phyloP scores from a whole-genome alignment of 1,140 invertebrate genomes.

The Heliothis virescens region DNA sequence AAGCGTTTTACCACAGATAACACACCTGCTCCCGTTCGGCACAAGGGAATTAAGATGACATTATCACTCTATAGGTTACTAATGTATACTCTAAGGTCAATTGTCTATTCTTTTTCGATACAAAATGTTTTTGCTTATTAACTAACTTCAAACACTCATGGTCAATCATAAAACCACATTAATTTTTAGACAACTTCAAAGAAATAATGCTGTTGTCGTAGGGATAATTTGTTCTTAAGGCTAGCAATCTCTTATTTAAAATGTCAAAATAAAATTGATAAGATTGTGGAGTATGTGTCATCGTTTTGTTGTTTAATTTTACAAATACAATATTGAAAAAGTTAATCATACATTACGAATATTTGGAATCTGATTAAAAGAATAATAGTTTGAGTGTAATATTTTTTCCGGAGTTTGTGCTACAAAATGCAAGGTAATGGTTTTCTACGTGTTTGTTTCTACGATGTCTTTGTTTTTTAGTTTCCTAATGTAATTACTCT shows the following conservation, averaged over 20 bases:
- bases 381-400: not conserved
- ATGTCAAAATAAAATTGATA: conserved; percentile 36
- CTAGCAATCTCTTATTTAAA: not conserved
- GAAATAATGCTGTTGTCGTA: no score
- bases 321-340: not conserved
- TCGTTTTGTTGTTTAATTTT: conserved; percentile 30
- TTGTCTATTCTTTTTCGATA: no score
- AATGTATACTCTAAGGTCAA: no score
- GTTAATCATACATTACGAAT: not conserved
- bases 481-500: conserved; percentile 39
- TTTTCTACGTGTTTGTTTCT: not conserved
- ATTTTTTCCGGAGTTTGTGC: not conserved
- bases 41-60: no score
- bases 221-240: not conserved
- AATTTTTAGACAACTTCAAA: no score
- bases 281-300: conserved; percentile 35
- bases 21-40: no score
- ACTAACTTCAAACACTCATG: no score
- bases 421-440: conserved; percentile 60
- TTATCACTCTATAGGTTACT: no score
- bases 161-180: no score
- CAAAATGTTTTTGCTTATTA: no score
- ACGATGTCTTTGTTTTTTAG: conserved; percentile 51
- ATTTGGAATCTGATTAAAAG: not conserved
- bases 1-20: no score